phyloP scores from a whole-genome alignment of 2,113 vertebrate genomes.

The Corvus cornix region DNA sequence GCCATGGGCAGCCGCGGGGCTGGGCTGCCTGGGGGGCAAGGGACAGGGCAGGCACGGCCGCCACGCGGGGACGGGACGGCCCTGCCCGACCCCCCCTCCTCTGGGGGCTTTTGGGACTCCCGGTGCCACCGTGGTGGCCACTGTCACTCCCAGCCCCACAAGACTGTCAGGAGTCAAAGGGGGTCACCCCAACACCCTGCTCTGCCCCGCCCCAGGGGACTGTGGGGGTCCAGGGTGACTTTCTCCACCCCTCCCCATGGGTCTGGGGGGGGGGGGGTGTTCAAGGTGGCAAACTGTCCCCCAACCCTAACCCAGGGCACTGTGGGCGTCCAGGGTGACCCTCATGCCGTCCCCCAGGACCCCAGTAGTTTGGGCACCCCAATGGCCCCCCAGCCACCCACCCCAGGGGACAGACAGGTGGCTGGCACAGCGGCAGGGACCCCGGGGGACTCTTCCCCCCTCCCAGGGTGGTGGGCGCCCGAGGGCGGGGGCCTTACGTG shows the following conservation, averaged over 20 bases:
- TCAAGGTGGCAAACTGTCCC: too few species aligned
- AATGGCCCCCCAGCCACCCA: fast-evolving
- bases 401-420: neutral
- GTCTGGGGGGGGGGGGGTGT: too few species aligned
- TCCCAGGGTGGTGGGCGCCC: neutral
- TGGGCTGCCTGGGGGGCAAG: conserved; percentile 60
- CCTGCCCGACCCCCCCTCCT: neutral
- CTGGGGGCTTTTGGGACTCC: neutral
- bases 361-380: neutral
- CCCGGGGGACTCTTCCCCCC: neutral
- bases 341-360: neutral
- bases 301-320: neutral
- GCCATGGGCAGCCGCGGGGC: conserved; percentile 45
- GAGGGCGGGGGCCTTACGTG: conserved; percentile 35
- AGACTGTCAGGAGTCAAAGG: too few species aligned
- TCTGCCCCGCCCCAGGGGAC: neutral
- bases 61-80: neutral
- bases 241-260: neutral
- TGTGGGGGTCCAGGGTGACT: fast-evolving
- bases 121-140: neutral
- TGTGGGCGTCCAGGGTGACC: neutral
- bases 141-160: neutral
- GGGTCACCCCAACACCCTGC: neutral
- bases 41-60: conserved; percentile 49
- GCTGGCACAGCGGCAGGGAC: neutral